Evolutionary conservation across 1,140 invertebrate genomes (phyloP).

Genomic region (Meloidogyne chitwoodi): DNA sequence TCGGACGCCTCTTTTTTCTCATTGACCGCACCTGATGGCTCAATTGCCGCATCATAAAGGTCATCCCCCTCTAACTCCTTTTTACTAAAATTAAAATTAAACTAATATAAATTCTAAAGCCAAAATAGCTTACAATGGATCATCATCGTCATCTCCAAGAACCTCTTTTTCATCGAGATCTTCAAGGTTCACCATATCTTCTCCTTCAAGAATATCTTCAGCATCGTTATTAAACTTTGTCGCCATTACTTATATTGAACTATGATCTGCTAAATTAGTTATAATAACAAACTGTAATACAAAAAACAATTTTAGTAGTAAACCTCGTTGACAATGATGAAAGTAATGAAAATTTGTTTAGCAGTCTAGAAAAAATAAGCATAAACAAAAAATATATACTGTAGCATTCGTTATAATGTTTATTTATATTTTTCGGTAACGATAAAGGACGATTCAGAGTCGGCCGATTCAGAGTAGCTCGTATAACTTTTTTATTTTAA

Average conservation of each 20-base stretch:
- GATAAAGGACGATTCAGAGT: too few species aligned
- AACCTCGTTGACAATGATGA: too few species aligned
- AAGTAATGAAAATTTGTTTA: too few species aligned
- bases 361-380: too few species aligned
- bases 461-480: too few species aligned
- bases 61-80: constrained; percentile 42
- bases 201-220: constrained; percentile 28
- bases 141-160: constrained; percentile 34
- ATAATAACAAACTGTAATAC: too few species aligned
- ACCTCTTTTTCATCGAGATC: constrained; percentile 36
- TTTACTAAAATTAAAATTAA: constrained; percentile 25
- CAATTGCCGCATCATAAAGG: constrained; percentile 55
- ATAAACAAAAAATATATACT: too few species aligned
- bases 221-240: constrained; percentile 12
- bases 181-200: constrained; percentile 23
- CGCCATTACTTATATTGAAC: neutral
- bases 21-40: constrained; percentile 38
- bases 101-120: too few species aligned
- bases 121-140: neutral
- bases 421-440: too few species aligned
- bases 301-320: too few species aligned
- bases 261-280: neutral
- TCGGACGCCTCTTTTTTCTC: constrained; percentile 28
- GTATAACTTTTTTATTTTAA: too few species aligned
- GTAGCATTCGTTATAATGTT: too few species aligned